Evolutionary conservation across 37 sponge, comb jelly and placozoan species (phyloP).

Genomic region (Axinella damicornis): DNA sequence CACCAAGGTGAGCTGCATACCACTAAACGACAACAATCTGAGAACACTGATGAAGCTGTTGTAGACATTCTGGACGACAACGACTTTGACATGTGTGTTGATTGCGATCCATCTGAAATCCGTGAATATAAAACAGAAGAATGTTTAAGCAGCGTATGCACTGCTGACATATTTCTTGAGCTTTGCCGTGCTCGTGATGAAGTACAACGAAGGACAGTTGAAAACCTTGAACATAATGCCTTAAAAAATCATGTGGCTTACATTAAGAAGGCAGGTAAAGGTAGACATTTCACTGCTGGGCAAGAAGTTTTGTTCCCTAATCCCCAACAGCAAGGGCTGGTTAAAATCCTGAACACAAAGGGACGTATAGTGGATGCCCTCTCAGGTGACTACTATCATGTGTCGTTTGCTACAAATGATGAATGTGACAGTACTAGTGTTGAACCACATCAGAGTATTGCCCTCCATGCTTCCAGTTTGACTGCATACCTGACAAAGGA

Average conservation of each 20-base stretch:
- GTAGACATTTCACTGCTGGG: not conserved
- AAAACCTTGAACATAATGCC: not conserved
- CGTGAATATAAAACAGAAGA: too few species aligned
- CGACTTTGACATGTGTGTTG: not conserved
- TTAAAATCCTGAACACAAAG: not conserved
- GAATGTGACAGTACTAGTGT: too few species aligned
- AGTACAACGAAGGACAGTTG: not conserved
- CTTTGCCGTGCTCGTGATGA: not conserved
- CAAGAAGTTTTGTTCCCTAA: slow-evolving; percentile 6
- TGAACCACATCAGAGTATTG: too few species aligned
- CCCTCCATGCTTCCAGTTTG: too few species aligned
- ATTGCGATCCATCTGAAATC: not conserved
- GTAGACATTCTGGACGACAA: not conserved
- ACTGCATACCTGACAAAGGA: too few species aligned
- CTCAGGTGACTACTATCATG: too few species aligned
- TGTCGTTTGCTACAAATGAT: too few species aligned
- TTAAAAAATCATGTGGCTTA: slow-evolving; percentile 4
- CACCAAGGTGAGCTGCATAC: too few species aligned
- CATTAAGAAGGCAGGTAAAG: not conserved
- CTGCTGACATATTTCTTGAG: not conserved
- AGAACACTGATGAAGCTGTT: not conserved
- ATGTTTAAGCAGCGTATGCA: not conserved
- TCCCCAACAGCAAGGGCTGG: slow-evolving; percentile 17
- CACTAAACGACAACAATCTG: too few species aligned
- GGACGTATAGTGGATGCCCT: not conserved